Percentiles rank a stretch among this genome's conserved stretches.
These are phyloP conservation scores for Spodoptera litura DNA, from an alignment of 1,140 invertebrate genomes.

Conservation along the genomic window DNA sequence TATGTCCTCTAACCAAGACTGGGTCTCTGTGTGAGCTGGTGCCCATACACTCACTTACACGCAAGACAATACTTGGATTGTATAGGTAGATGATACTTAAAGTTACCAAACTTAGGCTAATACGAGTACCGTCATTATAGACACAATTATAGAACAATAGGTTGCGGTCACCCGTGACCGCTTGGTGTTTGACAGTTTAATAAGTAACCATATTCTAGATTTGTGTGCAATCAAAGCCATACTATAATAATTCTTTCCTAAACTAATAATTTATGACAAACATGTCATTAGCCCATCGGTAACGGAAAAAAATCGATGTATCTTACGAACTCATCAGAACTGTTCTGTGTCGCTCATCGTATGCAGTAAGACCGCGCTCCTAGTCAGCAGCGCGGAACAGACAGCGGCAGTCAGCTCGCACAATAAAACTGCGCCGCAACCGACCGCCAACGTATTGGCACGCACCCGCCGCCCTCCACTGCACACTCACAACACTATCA, in stretches of 20 bases:
- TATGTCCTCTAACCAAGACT: conserved; percentile 1
- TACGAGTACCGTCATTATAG: too few species aligned
- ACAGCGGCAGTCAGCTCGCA: conserved; percentile 47
- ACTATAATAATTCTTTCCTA: too few species aligned
- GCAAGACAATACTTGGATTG: too few species aligned
- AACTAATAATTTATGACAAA: too few species aligned
- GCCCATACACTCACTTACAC: too few species aligned
- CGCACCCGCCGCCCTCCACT: not conserved
- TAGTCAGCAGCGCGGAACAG: conserved; percentile 51
- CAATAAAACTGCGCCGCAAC: conserved; percentile 29
- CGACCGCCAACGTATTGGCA: conserved; percentile 19
- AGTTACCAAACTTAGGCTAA: not conserved
- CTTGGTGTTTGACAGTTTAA: too few species aligned
- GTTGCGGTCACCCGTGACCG: too few species aligned
- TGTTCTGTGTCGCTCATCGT: not conserved
- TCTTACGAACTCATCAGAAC: not conserved
- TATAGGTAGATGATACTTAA: too few species aligned
- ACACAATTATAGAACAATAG: too few species aligned
- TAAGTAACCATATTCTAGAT: too few species aligned
- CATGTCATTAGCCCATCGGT: too few species aligned
- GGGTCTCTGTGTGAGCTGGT: not conserved
- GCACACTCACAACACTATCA: not conserved
- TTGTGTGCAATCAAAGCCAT: too few species aligned
- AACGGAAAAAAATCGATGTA: not conserved
- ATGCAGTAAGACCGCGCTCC: not conserved